Base-by-base conservation (phyloP, 2,797 vertebrate species). In the Paratrypauchen microcephalus region DNA sequence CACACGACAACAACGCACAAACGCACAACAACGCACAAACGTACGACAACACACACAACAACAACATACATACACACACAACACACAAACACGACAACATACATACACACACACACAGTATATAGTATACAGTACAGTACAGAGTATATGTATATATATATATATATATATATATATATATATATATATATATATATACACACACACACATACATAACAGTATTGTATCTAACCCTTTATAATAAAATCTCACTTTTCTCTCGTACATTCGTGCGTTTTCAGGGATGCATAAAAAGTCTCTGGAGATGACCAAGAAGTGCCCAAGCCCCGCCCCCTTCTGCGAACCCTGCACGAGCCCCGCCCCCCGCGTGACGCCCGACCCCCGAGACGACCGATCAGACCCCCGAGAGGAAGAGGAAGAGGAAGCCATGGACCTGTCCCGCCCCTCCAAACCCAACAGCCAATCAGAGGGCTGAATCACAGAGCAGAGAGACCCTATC, bases 271-370 rank as follows among this genome's bases (percentile, higher is more conserved):
- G 58, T 26, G 24, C 11, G 58, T 48, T 59, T 73, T 8, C 83
- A 99, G 97, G 97, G 65, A 98, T 98, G 96, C 96, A 98, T 90
- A 98, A 96, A 83, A 99, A 98, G 82, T 97, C 97, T 58, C 68
- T 94, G 66, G 95, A 94, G 75, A 90, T 95, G 72, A 78, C 87
- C 69, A 95, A 91, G 71, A 96, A 94, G 81, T 75, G 88, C 5
- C 91, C 94, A 26, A 94, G 93, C 19, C 77, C 88, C n/a, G 76
- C 87, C 63, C 81, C 70, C 0, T 86, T 91, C 74, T 87, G 86
- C 18, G 57, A 59, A 28, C 57, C 28, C 57, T 15, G 28, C 26
- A 4, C 4, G 0, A 32, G 6, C 28, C 57, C 57, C 4, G 57
- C 32, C 28, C 28, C 57, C 28, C 18, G 28, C 18, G 28, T 75